Base-by-base conservation (phyloP, 2,797 vertebrate species). In the Acridotheres tristis region DNA sequence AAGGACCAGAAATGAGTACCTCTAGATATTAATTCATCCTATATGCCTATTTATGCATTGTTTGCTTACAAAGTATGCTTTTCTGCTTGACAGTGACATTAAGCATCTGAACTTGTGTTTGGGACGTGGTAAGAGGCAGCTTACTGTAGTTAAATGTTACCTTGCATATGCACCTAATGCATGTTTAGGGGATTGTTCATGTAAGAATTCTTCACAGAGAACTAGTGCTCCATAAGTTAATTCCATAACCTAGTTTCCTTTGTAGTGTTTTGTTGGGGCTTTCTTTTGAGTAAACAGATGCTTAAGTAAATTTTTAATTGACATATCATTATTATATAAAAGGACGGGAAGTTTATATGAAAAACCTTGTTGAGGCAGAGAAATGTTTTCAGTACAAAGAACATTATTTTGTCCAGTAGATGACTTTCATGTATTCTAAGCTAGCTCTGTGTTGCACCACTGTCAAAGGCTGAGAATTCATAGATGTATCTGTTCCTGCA, bases 401-500 rank as follows among this genome's bases (percentile, higher is more conserved):
- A 40, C 5, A 4, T 63, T 36, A 42, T 61, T 94, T 82, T 66
- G 17, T 77, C 32, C 13, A 34, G 26, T 48, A 67, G 61, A 40
- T 83, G 40, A 61, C 62, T 72, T 51, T 21, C 7, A 10, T 67
- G 8, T 47, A 76, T 61, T 92, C 45, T 72, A 26, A 83, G 40
- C 13, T 63, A 36, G 17, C 21, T 58, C 5, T 66, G 3, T 71
- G 19, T 73, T 88, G 55, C 59, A 78, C 55, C 51, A 23, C 67
- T 79, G 7, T 79, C 34, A 79, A 82, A 89, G 57, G 40, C 72
- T 89, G 50, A 40, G 29, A 92, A 85, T 65, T 74, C 29, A 18
- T 79, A 88, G 81, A 34, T 77, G 11, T 53, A 68, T 92, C 40
- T 95, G 50, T 90, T 94, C 66, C 81, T 93, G 30, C 87, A 91